Percentiles rank a stretch among this genome's conserved stretches.
phyloP scores from a whole-genome alignment of 2,113 vertebrate species.

The Triplophysa tibetana region DNA sequence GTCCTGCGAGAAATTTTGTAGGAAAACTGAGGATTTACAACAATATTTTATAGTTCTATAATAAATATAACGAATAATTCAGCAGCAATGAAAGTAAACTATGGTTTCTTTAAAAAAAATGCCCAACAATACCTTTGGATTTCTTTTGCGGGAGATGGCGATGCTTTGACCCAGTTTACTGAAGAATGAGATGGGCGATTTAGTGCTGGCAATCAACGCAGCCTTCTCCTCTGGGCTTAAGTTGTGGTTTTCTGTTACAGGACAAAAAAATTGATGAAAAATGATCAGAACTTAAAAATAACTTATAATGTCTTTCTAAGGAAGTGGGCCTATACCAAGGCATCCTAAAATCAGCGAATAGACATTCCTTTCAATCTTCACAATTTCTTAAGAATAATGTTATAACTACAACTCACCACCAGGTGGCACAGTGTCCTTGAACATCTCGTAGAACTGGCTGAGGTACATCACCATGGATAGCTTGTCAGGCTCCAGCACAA shows the following conservation, averaged over 20 bases:
- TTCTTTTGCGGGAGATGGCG: constrained; percentile 93
- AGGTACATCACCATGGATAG: constrained; percentile 99
- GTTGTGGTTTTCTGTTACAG: constrained; percentile 81
- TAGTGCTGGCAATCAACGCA: constrained; percentile 86
- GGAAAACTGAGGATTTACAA: constrained; percentile 40
- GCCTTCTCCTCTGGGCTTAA: constrained; percentile 91
- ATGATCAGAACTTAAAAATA: neutral
- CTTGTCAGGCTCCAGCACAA: constrained; percentile 93
- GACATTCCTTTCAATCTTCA: neutral
- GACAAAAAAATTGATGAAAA: constrained; percentile 2
- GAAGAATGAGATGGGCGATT: constrained; percentile 96
- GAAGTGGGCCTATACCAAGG: neutral
- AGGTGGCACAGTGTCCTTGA: constrained; percentile 90
- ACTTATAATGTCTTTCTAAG: neutral
- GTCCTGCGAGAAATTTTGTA: constrained; percentile 75
- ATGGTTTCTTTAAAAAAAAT: neutral
- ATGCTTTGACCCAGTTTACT: constrained; percentile 97
- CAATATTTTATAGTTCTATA: neutral
- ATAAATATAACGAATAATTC: neutral
- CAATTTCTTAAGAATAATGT: too few relatives aligned
- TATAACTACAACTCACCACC: constrained; percentile 74
- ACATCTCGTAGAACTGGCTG: constrained; percentile 99
- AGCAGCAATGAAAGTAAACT: neutral
- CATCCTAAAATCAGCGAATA: neutral
- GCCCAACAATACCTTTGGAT: constrained; percentile 80